Base-by-base conservation (phyloP, 2,797 vertebrate genomes). In the Cyclura pinguis region DNA sequence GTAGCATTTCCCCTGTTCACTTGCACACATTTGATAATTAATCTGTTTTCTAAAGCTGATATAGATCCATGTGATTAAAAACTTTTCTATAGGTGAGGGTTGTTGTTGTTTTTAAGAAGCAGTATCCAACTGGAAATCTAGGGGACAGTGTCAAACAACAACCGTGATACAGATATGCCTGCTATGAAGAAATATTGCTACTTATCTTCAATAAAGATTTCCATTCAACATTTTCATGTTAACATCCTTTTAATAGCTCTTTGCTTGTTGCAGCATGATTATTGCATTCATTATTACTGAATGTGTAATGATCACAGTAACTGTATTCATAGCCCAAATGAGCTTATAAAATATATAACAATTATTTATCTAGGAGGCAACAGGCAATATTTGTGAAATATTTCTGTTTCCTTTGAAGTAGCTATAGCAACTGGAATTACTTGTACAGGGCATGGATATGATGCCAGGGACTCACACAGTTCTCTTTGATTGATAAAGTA, bases 281-380 rank as follows among this genome's bases (percentile, higher is more conserved):
- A 95, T 90, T 95, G 8, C 92, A 72, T 88, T 38, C 57, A 90
- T 95, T 90, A 91, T 93, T 95, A 95, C 94, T 96, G 95, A 95
- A 94, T 96, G 95, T 95, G 91, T 87, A 95, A 92, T 92, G 0
- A 95, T 95, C 93, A 95, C 82, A 91, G 88, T 92, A 95, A 93
- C 92, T 94, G 72, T 94, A 95, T 94, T 97, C 89, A 95, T 88
- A 91, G 57, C 67, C 81, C 42, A 95, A 95, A 94, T 84, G 89
- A 93, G 88, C 95, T 93, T 96, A 93, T 95, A 90, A 82, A 90
- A 93, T 94, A 96, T 88, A 93, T 89, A 93, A 94, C 89, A 94
- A 94, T 94, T 94, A 94, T 95, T 96, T 95, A 95, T 94, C 93
- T 92, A 94, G 94, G 92, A 86, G 94, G 90, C 91, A 94, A 95